Conservation (phyloP, 35 echinoderm and acorn worm species). For the Hemicentrotus pulcherrimus region DNA sequence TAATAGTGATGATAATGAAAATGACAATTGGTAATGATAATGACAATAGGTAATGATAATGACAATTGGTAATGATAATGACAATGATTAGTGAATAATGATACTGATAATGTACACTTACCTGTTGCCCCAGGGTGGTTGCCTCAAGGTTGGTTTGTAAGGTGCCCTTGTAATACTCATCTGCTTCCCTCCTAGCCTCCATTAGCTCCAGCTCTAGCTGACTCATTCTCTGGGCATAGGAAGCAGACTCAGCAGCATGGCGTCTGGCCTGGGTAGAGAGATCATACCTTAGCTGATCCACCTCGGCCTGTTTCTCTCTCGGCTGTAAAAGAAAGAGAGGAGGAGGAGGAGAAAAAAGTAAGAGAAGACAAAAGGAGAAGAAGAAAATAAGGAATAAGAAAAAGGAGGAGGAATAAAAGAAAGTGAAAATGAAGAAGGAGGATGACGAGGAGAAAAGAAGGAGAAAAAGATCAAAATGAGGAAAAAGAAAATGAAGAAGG, state of each 20-base stretch:
- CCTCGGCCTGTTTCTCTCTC: constrained; percentile 57
- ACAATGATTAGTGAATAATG: not conserved
- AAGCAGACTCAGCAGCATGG: constrained; percentile 57
- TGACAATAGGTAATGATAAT: too few relatives aligned
- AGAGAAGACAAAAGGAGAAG: not conserved
- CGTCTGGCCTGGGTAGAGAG: constrained; percentile 56
- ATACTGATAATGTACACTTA: not conserved
- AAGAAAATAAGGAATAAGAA: not conserved
- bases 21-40: too few relatives aligned
- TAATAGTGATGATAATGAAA: too few relatives aligned
- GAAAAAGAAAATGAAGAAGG: not conserved
- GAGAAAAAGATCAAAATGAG: not conserved
- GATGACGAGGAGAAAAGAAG: not conserved
- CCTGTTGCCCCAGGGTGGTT: constrained; percentile 74
- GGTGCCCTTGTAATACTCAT: constrained; percentile 81
- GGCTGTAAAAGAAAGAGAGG: constrained; percentile 37
- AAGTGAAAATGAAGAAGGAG: not conserved
- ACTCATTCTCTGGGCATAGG: constrained; percentile 54
- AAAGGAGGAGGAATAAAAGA: not conserved
- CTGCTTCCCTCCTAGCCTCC: constrained; percentile 72
- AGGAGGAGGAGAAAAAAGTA: not conserved
- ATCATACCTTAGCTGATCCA: constrained; percentile 76
- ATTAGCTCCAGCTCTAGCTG: constrained; percentile 73
- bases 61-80: too few relatives aligned
- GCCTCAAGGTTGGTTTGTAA: constrained; percentile 82